phyloP scores from a whole-genome alignment of 1,140 invertebrate species.

The Aphidius ervi region DNA sequence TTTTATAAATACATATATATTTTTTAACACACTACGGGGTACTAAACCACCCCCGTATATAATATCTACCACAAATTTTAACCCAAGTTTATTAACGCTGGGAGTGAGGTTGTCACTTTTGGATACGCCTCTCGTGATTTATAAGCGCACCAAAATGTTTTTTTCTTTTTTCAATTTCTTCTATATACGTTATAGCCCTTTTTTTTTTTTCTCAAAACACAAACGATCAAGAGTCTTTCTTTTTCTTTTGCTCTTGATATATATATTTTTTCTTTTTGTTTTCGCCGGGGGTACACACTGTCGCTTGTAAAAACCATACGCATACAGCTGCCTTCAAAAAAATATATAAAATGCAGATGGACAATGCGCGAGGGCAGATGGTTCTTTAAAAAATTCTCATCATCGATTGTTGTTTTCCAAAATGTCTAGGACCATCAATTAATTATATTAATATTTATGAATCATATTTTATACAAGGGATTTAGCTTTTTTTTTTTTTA shows the following conservation, averaged over 20 bases:
- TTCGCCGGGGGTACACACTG: constrained; percentile 19
- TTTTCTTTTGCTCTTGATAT: constrained; percentile 6
- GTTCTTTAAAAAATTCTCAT: constrained; percentile 1
- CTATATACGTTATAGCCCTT: background rate
- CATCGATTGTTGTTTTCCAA: constrained; percentile 6
- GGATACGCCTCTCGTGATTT: constrained; percentile 29
- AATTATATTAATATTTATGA: constrained; percentile 13
- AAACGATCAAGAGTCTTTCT: background rate
- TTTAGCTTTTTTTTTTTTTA: background rate
- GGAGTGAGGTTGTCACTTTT: constrained; percentile 32
- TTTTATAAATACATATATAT: constrained; percentile 7
- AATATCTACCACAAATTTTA: background rate
- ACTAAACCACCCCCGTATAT: constrained; percentile 10
- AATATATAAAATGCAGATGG: constrained; percentile 16
- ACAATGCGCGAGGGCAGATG: constrained; percentile 15
- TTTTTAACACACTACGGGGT: constrained; percentile 22
- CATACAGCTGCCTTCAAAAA: constrained; percentile 11
- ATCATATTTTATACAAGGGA: background rate
- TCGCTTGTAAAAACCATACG: constrained; percentile 10
- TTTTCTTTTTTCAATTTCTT: constrained; percentile 11
- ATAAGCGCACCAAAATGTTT: constrained; percentile 20
- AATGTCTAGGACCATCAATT: background rate
- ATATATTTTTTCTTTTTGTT: background rate
- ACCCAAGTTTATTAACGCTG: constrained; percentile 27
- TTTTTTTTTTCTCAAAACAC: background rate